Evolutionary conservation across 2,113 vertebrate species (phyloP), one percentile per base, ranked within the genome.

Genomic region (Cochlearius cochlearius): DNA sequence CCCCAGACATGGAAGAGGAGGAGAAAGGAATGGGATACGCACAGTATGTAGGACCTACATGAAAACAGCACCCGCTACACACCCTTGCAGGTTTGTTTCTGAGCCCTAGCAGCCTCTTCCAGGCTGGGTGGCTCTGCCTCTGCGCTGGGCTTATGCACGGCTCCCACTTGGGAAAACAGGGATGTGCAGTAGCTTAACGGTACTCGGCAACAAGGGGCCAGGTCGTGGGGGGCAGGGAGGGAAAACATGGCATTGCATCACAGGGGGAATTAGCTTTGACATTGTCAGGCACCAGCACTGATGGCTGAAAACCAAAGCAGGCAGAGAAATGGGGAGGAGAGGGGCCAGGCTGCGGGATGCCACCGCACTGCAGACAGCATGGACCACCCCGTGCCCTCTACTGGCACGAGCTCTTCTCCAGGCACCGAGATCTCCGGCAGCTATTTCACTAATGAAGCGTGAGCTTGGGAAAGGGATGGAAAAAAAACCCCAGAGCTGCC

Each of bases 301-400:
- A 80, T 34, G 73, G 80, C 21, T 75, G 92, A 94, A 97, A 96
- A 94, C 43, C 68, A 91, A 96, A 90, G 93, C 92, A 90, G 72
- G 67, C 62, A 92, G 30, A 73, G 49, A 89, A 88, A 74, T 36
- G 90, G 94, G 94, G 67, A 85, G 96, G 90, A 96, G 73, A 74
- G 9, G 62, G 71, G 71, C 79, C 96, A 95, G 86, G 41, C 62
- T 68, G 45, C 1, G 4, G 86, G 82, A 72, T 94, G 87, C 79
- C 95, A 55, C 88, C 13, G 10, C 43, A 29, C 39, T 6, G 2
- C 23, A 52, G 22, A 1, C 32, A 36, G 25, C 23, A 12, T 3
- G 12, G 55, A 45, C 43, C 5, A 5, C 32, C 60, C 68, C 14
- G 9, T 26, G 53, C 58, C n/a, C 13, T 4, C 25, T 63, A 7